These are phyloP conservation scores for Sphyrna mokarran DNA, from an alignment of 2,113 vertebrate species.

Conservation along the genomic window DNA sequence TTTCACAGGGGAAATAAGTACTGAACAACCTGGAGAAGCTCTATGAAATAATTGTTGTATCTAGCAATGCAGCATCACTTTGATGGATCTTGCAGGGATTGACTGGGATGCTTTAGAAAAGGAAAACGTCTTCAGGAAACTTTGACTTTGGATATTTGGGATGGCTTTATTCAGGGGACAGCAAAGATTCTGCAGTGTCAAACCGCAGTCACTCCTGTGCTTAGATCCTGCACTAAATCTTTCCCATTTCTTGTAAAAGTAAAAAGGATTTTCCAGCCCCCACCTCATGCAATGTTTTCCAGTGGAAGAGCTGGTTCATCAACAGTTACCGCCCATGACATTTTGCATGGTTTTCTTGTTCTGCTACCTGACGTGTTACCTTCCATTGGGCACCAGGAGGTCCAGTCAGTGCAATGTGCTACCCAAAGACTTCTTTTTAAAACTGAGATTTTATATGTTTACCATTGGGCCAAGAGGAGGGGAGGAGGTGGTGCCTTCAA, in stretches of 20 bases:
- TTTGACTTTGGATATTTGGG: not conserved
- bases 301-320: too few relatives aligned
- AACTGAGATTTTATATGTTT: too few relatives aligned
- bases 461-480: too few relatives aligned
- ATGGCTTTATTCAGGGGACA: not conserved
- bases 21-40: not conserved
- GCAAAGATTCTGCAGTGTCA: not conserved
- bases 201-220: not conserved
- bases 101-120: not conserved
- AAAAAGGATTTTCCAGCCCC: not conserved
- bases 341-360: too few relatives aligned
- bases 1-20: not conserved
- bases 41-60: not conserved
- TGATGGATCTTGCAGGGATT: not conserved
- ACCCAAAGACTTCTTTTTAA: too few relatives aligned
- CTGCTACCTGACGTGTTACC: too few relatives aligned
- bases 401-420: too few relatives aligned
- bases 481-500: too few relatives aligned
- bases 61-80: too few relatives aligned
- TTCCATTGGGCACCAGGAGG: too few relatives aligned
- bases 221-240: not conserved
- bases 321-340: too few relatives aligned
- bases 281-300: too few relatives aligned
- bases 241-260: not conserved
- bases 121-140: not conserved